Base-by-base conservation (phyloP, 2,888 invertebrate species). In the Lathronympha strigana region DNA sequence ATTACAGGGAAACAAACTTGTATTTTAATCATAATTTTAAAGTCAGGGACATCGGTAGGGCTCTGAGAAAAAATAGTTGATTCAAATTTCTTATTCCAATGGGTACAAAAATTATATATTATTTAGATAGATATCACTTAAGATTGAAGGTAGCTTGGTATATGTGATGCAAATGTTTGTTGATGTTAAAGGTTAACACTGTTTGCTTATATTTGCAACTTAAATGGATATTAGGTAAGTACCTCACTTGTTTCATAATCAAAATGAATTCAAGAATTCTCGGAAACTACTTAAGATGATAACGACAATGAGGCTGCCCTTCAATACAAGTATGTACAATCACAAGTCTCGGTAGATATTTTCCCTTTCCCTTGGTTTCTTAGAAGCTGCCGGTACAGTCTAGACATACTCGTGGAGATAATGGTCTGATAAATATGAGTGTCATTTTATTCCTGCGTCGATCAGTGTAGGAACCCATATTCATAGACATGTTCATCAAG, bases 291-390 rank as follows among this genome's bases (percentile, higher is more conserved):
- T 61, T 61, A 31, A 54, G 33, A 61, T 49, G 66, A 66, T 61
- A 61, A 61, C 53, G 31, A 15, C 53, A 40, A 40, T 17, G 47
- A 64, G 23, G 23, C 19, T 61, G 66, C 47, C 61, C 60, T 66
- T 66, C 47, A 25, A 31, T 21, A 33, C 55, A 55, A 45, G 17
- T 15, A 17, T 31, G 31, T 51, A 31, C 28, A 36, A 38, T 53
- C 53, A 47, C 15, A 28, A 47, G 25, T 47, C 15, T 21, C 15
- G 15, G 40, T 47, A 45, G 28, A n/a, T 47, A 23, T 40, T 45
- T 66, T 60, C 60, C 58, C 45, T 64, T 57, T 64, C 51, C 60
- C 53, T 54, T 33, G 53, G 38, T 61, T 64, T 54, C 60, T 54
- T 28, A 54, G 66, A 61, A 66, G 19, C 55, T 57, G 43, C 55